phyloP scores from a whole-genome alignment of 2,113 vertebrate genomes.

The Colistium nudipinnis region DNA sequence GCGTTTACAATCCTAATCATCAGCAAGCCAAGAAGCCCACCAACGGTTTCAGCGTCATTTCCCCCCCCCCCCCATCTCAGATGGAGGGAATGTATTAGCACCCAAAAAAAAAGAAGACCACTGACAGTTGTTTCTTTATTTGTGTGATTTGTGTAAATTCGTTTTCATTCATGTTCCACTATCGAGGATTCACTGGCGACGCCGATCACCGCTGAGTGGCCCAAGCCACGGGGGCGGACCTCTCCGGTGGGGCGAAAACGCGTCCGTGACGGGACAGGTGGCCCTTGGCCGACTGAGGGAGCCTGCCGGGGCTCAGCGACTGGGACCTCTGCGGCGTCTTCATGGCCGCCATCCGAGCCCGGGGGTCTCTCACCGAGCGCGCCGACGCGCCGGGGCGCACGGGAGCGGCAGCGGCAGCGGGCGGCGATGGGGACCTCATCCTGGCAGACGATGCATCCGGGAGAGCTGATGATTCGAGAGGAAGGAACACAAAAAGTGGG shows the following conservation, averaged over 20 bases:
- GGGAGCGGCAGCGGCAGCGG: conserved; percentile 13
- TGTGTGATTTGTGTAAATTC: not conserved
- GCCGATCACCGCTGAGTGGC: conserved; percentile 38
- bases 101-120: too few relatives aligned
- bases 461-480: not conserved
- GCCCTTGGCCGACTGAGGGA: conserved; percentile 49
- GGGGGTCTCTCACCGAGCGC: conserved; percentile 9
- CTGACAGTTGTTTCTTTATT: too few relatives aligned
- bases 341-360: conserved; percentile 6
- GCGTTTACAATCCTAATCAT: too few relatives aligned
- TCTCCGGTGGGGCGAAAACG: conserved; percentile 63
- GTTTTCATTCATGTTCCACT: not conserved
- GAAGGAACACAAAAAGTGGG: not conserved
- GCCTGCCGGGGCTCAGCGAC: conserved; percentile 71
- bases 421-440: conserved; percentile 7
- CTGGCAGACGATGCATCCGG: conserved; percentile 35
- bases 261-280: conserved; percentile 43
- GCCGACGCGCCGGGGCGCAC: not conserved
- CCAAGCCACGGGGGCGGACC: conserved; percentile 42
- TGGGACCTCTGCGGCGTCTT: conserved; percentile 66
- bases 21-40: too few relatives aligned
- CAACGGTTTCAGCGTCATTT: too few relatives aligned
- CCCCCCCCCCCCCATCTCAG: too few relatives aligned
- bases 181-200: not conserved
- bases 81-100: too few relatives aligned